phyloP scores from a whole-genome alignment of 2,888 invertebrate species.

The Tholera decimalis region DNA sequence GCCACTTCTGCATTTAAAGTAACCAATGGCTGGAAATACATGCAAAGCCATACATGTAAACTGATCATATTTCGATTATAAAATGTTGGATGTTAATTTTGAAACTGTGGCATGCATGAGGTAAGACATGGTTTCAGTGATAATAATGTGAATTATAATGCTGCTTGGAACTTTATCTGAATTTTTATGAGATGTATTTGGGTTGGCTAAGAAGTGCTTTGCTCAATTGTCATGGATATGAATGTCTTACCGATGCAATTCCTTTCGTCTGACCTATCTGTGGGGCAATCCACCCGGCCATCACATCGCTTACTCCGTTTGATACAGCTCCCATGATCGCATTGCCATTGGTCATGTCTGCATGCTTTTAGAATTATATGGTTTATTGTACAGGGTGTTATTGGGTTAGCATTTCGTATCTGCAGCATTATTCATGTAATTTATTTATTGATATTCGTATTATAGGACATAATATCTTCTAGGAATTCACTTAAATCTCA shows the following conservation, averaged over 20 bases:
- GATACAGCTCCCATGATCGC: slow-evolving; percentile 94
- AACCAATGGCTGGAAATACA: slow-evolving; percentile 84
- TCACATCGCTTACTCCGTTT: slow-evolving; percentile 92
- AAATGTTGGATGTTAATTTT: slow-evolving; percentile 18
- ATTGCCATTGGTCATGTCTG: slow-evolving; percentile 93
- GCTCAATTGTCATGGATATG: slow-evolving; percentile 27
- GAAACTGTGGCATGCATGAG: slow-evolving; percentile 41
- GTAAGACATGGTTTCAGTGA: slow-evolving; percentile 27
- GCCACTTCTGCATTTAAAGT: slow-evolving; percentile 93
- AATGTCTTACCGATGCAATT: slow-evolving; percentile 92
- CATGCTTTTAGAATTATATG: slow-evolving; percentile 90
- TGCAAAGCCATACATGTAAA: slow-evolving; percentile 72
- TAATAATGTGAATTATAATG: slow-evolving; percentile 21
- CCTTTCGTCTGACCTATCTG: slow-evolving; percentile 94
- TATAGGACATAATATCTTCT: too few species aligned
- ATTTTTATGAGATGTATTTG: slow-evolving; percentile 28
- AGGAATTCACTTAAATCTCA: neutral
- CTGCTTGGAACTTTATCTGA: slow-evolving; percentile 20
- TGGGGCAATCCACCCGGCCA: slow-evolving; percentile 93
- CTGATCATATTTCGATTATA: slow-evolving; percentile 24
- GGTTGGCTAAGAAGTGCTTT: slow-evolving; percentile 21
- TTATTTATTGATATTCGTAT: slow-evolving; percentile 43
- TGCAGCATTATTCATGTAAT: slow-evolving; percentile 44
- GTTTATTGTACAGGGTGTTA: slow-evolving; percentile 55
- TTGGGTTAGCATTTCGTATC: slow-evolving; percentile 61